These are phyloP conservation scores for Ictalurus furcatus DNA, from an alignment of 2,113 vertebrate species.

Conservation along the genomic window DNA sequence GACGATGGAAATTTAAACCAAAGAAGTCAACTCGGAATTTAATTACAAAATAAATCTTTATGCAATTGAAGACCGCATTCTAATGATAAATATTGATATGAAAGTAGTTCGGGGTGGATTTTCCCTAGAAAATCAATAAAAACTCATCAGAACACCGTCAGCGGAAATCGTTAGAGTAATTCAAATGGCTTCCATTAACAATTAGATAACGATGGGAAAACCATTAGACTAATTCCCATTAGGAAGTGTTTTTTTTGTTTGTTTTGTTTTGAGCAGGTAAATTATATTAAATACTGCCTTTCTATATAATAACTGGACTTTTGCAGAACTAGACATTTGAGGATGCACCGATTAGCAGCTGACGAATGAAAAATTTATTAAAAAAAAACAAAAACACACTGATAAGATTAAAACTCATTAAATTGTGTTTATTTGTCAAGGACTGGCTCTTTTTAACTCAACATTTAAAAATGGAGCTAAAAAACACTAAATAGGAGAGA, in stretches of 20 bases:
- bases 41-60: background rate
- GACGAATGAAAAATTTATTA: background rate
- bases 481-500: background rate
- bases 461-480: background rate
- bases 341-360: background rate
- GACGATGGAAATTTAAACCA: background rate
- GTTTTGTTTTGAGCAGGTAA: background rate
- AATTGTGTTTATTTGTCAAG: background rate
- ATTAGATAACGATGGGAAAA: background rate
- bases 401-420: background rate
- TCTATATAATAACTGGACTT: background rate
- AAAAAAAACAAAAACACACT: accelerated
- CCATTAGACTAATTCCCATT: background rate
- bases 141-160: background rate
- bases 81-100: background rate
- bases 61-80: background rate
- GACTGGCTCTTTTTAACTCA: background rate
- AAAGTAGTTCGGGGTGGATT: background rate
- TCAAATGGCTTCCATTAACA: background rate
- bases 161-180: background rate
- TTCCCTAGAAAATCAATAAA: background rate
- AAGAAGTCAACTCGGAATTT: background rate
- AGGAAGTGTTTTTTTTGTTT: background rate
- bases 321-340: background rate
- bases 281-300: background rate